phyloP scores from a whole-genome alignment of 2,888 invertebrate species.

The Caenorhabditis wallacei region DNA sequence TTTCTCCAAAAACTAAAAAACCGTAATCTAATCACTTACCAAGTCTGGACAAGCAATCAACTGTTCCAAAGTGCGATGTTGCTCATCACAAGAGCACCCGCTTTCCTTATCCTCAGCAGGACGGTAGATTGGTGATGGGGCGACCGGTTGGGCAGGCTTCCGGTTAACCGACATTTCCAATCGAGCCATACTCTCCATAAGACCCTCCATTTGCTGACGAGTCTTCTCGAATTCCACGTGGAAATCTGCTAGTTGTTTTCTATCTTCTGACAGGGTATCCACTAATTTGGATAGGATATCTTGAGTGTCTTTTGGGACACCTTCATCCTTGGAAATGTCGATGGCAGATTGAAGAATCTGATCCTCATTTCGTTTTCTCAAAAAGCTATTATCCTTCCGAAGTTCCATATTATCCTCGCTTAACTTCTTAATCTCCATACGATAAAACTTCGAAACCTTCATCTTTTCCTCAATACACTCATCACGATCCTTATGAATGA shows the following conservation, averaged over 20 bases:
- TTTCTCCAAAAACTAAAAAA: not conserved
- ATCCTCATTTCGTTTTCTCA: not conserved
- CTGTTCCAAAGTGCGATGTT: not conserved
- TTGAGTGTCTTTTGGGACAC: not conserved
- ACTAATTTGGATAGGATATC: not conserved
- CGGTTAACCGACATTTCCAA: not conserved
- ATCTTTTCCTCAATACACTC: conserved; percentile 31
- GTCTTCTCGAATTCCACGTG: not conserved
- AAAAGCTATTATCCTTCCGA: not conserved
- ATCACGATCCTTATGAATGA: conserved; percentile 28
- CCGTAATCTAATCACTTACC: not conserved
- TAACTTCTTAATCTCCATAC: conserved; percentile 4
- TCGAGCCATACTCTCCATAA: not conserved
- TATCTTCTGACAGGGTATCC: not conserved
- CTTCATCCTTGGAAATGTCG: not conserved
- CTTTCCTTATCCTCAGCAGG: not conserved
- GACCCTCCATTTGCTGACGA: conserved; percentile 4
- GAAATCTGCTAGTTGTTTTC: not conserved
- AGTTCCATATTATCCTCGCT: not conserved
- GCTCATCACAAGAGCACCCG: not conserved
- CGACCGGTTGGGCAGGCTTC: not conserved
- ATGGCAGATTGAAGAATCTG: not conserved
- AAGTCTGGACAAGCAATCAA: not conserved
- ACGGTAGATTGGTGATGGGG: not conserved
- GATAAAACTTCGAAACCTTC: conserved; percentile 10